Percentiles rank a stretch among this genome's conserved stretches.
phyloP scores from a whole-genome alignment of 2,113 vertebrate species.

The Paraplagusia blochii region DNA sequence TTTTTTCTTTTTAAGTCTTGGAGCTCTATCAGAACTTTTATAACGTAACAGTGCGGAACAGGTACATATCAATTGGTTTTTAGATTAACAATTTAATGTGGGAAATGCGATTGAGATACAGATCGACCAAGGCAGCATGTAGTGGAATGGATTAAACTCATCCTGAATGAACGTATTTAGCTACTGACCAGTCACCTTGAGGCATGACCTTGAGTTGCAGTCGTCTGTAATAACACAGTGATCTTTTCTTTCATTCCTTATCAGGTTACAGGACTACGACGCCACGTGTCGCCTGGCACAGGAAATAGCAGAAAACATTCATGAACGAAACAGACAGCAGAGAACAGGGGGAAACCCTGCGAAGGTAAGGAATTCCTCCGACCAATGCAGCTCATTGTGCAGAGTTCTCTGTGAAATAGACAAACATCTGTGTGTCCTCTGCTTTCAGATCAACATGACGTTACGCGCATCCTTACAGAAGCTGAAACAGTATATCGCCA shows the following conservation, averaged over 20 bases:
- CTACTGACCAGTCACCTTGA: background rate
- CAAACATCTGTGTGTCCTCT: conserved; percentile 7
- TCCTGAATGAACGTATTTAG: too few species aligned
- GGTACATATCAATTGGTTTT: too few species aligned
- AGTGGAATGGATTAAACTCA: too few species aligned
- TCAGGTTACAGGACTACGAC: conserved; percentile 86
- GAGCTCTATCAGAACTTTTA: too few species aligned
- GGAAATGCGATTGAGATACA: too few species aligned
- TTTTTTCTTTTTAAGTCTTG: too few species aligned
- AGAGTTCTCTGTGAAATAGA: background rate
- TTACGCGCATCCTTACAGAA: conserved; percentile 86
- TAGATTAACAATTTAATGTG: too few species aligned
- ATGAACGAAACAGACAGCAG: conserved; percentile 85
- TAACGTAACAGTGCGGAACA: too few species aligned
- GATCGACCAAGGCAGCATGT: too few species aligned
- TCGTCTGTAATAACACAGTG: background rate
- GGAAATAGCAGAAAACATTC: conserved; percentile 89
- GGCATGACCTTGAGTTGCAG: background rate
- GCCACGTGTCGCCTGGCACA: conserved; percentile 85
- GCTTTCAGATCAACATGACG: conserved; percentile 84
- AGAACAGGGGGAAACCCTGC: conserved; percentile 85
- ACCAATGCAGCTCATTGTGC: background rate
- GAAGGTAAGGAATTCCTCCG: conserved; percentile 74
- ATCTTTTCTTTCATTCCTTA: background rate
- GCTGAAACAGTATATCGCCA: conserved; percentile 85